Percentiles rank a stretch among this genome's conserved stretches.
phyloP scores from a whole-genome alignment of 2,797 vertebrate genomes.

The Danio aesculapii region DNA sequence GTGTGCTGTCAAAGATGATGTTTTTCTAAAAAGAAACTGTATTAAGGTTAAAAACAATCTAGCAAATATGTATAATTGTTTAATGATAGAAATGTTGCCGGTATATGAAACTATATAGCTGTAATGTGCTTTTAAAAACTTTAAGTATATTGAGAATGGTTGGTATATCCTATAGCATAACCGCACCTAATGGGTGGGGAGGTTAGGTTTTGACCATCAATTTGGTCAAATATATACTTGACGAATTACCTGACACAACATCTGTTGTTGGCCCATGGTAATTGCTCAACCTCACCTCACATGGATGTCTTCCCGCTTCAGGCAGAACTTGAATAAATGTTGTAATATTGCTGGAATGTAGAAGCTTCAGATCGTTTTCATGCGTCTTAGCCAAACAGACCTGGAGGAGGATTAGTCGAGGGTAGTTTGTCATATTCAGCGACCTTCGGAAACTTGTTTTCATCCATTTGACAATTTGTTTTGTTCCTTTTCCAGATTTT shows the following conservation, averaged over 20 bases:
- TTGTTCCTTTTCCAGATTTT: conserved; percentile 76
- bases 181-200: no score
- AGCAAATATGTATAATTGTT: no score
- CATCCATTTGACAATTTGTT: background rate
- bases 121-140: no score
- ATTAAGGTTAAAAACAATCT: no score
- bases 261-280: background rate
- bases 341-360: conserved; percentile 7
- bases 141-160: no score
- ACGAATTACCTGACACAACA: conserved; percentile 6
- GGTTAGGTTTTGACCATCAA: no score
- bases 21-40: no score
- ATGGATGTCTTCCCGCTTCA: background rate
- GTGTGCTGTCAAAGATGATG: no score
- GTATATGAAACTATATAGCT: no score
- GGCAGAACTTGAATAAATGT: conserved; percentile 15
- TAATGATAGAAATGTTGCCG: no score
- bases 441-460: background rate
- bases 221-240: no score
- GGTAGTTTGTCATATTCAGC: background rate
- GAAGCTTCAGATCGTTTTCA: background rate
- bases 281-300: background rate
- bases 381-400: background rate
- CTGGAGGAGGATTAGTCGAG: background rate
- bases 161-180: no score